Evolutionary conservation across 2,113 vertebrate genomes (phyloP).

Genomic region (Drymodes brunneopygia): DNA sequence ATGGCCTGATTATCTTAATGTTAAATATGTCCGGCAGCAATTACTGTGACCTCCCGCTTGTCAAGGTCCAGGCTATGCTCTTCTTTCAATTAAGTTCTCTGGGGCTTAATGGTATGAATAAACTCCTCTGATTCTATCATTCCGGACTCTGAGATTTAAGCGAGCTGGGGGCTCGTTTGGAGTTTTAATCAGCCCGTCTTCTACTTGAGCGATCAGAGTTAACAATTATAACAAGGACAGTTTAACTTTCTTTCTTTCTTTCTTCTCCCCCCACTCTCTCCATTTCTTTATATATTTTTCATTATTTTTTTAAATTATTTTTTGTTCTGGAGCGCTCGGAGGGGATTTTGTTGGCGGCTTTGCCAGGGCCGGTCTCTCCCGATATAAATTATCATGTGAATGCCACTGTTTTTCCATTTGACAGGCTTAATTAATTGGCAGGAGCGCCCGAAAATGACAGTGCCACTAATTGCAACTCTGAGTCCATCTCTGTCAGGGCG

Average conservation of each 20-base stretch:
- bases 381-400: constrained; percentile 85
- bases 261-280: neutral
- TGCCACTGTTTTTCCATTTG: constrained; percentile 78
- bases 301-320: neutral
- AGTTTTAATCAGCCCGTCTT: constrained; percentile 84
- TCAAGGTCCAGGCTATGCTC: constrained; percentile 95
- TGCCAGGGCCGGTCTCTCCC: constrained; percentile 71
- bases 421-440: constrained; percentile 89
- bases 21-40: constrained; percentile 99
- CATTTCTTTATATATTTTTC: neutral
- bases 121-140: constrained; percentile 85
- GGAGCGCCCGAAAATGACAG: constrained; percentile 83
- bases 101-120: constrained; percentile 89
- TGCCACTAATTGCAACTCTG: constrained; percentile 85
- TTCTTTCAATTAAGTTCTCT: constrained; percentile 96
- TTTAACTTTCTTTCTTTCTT: constrained; percentile 69
- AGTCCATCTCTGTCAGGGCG: constrained; percentile 79
- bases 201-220: constrained; percentile 74
- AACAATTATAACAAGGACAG: constrained; percentile 80
- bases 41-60: constrained; percentile 99
- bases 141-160: constrained; percentile 79
- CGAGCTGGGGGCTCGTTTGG: constrained; percentile 78
- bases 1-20: constrained; percentile 99
- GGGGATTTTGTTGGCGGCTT: constrained; percentile 61
- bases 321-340: constrained; percentile 28